Evolutionary conservation across 2,797 vertebrate genomes (phyloP).

Genomic region (Sebastes kiyomatsui): DNA sequence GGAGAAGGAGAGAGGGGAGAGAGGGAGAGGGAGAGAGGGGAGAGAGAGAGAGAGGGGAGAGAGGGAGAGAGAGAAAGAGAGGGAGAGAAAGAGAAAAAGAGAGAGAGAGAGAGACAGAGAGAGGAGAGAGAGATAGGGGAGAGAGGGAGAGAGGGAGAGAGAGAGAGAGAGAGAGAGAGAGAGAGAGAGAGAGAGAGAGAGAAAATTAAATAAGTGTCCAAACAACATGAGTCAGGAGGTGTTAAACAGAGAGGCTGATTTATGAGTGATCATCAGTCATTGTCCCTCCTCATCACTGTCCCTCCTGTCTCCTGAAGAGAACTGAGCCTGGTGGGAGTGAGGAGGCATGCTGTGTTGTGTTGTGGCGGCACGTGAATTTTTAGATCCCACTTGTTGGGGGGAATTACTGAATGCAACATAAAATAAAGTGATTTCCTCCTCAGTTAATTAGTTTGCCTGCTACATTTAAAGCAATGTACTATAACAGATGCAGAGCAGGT

Average conservation of each 20-base stretch:
- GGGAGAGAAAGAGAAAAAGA: background rate
- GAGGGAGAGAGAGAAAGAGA: no score
- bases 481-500: background rate
- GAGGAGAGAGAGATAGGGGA: background rate
- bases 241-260: conserved; percentile 28
- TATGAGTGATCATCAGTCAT: conserved; percentile 31
- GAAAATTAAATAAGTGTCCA: conserved; percentile 15
- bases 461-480: background rate
- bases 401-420: background rate
- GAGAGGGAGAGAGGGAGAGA: background rate
- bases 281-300: conserved; percentile 16
- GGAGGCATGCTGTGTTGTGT: conserved; percentile 29
- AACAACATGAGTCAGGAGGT: conserved; percentile 65
- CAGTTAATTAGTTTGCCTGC: background rate
- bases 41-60: background rate
- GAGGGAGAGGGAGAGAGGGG: fast-evolving
- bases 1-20: no score
- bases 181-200: background rate
- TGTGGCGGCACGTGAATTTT: conserved; percentile 23
- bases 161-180: background rate
- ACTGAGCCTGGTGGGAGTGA: conserved; percentile 42
- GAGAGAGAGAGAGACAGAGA: background rate
- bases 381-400: conserved; percentile 13
- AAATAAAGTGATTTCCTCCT: background rate
- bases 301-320: conserved; percentile 8